Evolutionary conservation across 2,888 invertebrate species (phyloP).

Genomic region (Cabera pusaria): DNA sequence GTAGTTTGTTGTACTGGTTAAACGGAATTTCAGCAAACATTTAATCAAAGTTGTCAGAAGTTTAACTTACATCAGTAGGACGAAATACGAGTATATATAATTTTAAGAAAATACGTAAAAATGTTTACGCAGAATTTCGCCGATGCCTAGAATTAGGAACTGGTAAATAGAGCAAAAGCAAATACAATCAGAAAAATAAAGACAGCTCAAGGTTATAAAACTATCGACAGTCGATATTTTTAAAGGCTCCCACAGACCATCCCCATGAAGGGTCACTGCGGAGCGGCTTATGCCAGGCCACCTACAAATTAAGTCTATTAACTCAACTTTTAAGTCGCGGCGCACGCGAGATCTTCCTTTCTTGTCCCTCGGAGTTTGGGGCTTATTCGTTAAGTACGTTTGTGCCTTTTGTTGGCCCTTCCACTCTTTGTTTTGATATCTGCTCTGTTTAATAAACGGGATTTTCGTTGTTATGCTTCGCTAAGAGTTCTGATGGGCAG

Average conservation of each 20-base stretch:
- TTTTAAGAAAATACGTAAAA: too few species aligned
- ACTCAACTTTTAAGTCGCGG: conserved; percentile 79
- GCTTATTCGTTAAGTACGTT: conserved; percentile 76
- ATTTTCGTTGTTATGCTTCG: conserved; percentile 50
- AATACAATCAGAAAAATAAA: too few species aligned
- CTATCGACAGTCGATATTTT: conserved; percentile 54
- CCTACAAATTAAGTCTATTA: conserved; percentile 82
- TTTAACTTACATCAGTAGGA: too few species aligned
- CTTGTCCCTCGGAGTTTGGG: conserved; percentile 72
- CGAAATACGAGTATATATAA: too few species aligned
- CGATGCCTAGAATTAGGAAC: too few species aligned
- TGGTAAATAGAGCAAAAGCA: too few species aligned
- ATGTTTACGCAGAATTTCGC: too few species aligned
- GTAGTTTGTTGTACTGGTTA: too few species aligned
- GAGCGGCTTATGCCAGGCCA: conserved; percentile 71
- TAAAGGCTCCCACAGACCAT: conserved; percentile 27
- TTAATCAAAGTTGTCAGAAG: too few species aligned
- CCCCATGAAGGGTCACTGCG: conserved; percentile 65
- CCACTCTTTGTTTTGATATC: conserved; percentile 69
- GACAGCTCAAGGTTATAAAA: too few species aligned
- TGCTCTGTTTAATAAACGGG: conserved; percentile 49
- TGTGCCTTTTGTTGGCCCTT: conserved; percentile 62
- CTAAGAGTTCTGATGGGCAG: conserved; percentile 36
- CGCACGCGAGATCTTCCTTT: conserved; percentile 76
- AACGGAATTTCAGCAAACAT: too few species aligned